Evolutionary conservation across 2,888 invertebrate genomes (phyloP), one percentile per base, ranked within the genome.

Genomic region (Sturmia bella): DNA sequence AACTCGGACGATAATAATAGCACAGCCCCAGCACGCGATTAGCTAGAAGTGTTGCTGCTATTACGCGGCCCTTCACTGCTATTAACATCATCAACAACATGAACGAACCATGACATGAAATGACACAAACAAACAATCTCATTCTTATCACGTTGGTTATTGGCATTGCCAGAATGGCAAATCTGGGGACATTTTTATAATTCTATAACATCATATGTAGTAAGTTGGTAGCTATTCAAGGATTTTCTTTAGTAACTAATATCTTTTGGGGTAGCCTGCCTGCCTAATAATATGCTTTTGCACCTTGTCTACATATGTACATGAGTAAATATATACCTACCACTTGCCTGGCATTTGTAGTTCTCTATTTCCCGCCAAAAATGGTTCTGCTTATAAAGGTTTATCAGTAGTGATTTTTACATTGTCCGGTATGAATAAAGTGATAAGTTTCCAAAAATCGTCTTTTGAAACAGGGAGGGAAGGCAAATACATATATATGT

Each of bases 81-180:
- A 63, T 39, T 63, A 41, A 41, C 74, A 66, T 12, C 66, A 52
- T 61, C 66, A 74, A 43, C 48, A 48, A 17, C 37, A 64, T 75
- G 68, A 80, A 69, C 76, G 48, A 4, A 27, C 3, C 27, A 74
- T 59, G 61, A 50, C 59, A n/a, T n/a, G n/a, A n/a, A n/a, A n/a
- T n/a, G n/a, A n/a, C n/a, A n/a, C n/a, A 66, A 78, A 45, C 56
- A 78, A 78, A 78, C 66, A 59, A 78, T 17, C 72, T 79, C 66
- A 73, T 79, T 45, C 59, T 68, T 69, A 63, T 54, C 9, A 24
- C 48, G 24, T 48, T 64, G 24, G 17, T 13, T 39, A 37, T 45
- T 74, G 48, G 37, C 45, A 74, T 74, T 74, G 74, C 74, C 64
- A 74, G 64, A 57, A 66, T 19, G 64, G 39, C 56, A 64, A 74